Evolutionary conservation across 2,888 invertebrate genomes (phyloP), one percentile per base, ranked within the genome.

Genomic region (Drosophila engyochracea): DNA sequence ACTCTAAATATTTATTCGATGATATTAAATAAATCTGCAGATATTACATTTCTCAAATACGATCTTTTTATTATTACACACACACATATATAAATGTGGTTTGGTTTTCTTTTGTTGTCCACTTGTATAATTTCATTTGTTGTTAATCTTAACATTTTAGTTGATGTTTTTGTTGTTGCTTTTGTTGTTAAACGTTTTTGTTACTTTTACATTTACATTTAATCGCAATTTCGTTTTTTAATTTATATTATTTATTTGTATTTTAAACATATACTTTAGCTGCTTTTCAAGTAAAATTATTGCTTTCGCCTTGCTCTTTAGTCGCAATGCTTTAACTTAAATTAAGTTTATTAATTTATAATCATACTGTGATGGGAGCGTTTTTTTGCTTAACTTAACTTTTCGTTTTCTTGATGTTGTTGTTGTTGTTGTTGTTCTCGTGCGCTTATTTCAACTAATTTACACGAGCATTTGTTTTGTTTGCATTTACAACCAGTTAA

Each of bases 401-500:
- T 54, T 55, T 30, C 30, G 12, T 25, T 44, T 41, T 39, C 7
- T 31, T 39, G n/a, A 37, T 66, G 41, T 35, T 30, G 30, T 30
- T 70, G 52, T 39, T 67, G 39, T 63, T 72, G 39, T 64, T 74
- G 55, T 64, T 61, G 60, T 44, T 72, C 74, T 57, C 53, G 70
- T 76, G 74, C 65, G 53, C 47, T 54, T 58, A 64, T 74, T 75
- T 54, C 53, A 76, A 79, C 70, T 79, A 75, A 82, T 77, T 78
- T 81, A 77, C 74, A 85, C 76, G 77, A 80, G 80, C 72, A 80
- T 75, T 77, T 64, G 7, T 49, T 68, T 25, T 47, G 25, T 47
- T 65, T 53, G 66, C 70, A 79, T 74, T 79, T 90, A 90, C 90
- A 87, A 90, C 79, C 86, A 85, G 74, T 77, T 82, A 85, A 79